Percentiles rank a stretch among this genome's conserved stretches.
Conservation (phyloP, 2,888 invertebrate species). For the Epistrophe grossulariae region DNA sequence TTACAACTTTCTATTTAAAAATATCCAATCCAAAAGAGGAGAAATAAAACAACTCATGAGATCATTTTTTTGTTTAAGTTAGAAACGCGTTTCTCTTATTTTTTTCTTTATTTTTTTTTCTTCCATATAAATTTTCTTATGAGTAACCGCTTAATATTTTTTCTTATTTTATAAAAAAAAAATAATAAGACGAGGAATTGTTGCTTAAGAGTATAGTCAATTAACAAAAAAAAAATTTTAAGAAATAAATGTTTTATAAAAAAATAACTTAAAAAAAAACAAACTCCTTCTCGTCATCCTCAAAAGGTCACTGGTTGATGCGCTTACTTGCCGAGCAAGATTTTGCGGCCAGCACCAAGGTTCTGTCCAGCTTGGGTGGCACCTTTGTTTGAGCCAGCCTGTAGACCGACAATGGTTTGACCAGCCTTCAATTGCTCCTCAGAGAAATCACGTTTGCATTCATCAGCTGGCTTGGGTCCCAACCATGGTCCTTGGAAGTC, state of each 20-base stretch:
- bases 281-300: conserved; percentile 71
- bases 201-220: conserved; percentile 69
- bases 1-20: conserved; percentile 45
- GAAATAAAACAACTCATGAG: conserved; percentile 23
- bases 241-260: conserved; percentile 43
- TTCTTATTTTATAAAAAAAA: conserved; percentile 56
- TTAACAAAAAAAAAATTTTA: conserved; percentile 46
- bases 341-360: conserved; percentile 95
- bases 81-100: conserved; percentile 74
- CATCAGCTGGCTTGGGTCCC: conserved; percentile 97
- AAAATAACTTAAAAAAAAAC: conserved; percentile 30
- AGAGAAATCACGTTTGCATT: conserved; percentile 96
- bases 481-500: conserved; percentile 94
- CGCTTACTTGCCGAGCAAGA: conserved; percentile 93
- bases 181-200: conserved; percentile 72
- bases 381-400: conserved; percentile 98
- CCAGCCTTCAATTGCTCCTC: conserved; percentile 96
- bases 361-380: conserved; percentile 96
- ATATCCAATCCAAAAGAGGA: not conserved
- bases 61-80: conserved; percentile 43
- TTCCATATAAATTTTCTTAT: conserved; percentile 70
- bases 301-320: conserved; percentile 21
- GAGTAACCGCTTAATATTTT: conserved; percentile 70
- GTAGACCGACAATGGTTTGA: conserved; percentile 95
- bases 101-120: conserved; percentile 50